Conservation (phyloP, 2,888 invertebrate species). For the Penaeus monodon region DNA sequence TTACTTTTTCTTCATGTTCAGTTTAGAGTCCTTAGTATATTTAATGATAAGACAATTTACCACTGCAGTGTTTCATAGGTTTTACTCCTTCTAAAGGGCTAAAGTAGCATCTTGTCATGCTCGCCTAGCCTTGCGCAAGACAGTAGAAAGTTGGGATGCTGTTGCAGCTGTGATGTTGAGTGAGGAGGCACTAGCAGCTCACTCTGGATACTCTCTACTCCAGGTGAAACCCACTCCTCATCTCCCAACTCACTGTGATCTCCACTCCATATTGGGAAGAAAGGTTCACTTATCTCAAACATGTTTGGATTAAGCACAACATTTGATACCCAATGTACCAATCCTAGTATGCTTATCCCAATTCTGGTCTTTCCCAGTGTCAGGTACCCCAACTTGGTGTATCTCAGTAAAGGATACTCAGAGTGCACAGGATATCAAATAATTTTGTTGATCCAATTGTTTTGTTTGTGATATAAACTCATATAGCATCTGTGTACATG, state of each 20-base stretch:
- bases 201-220: slow-evolving; percentile 62
- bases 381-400: too few species aligned
- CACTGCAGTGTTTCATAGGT: not conserved
- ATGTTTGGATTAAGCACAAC: too few species aligned
- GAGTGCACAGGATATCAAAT: too few species aligned
- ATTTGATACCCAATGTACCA: too few species aligned
- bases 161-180: slow-evolving; percentile 66
- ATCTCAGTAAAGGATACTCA: too few species aligned
- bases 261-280: slow-evolving; percentile 57
- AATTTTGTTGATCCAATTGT: too few species aligned
- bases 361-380: too few species aligned
- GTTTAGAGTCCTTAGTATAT: too few species aligned
- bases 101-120: slow-evolving; percentile 68
- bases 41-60: too few species aligned
- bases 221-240: slow-evolving; percentile 49
- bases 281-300: slow-evolving; percentile 32
- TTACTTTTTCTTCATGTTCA: not conserved
- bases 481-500: too few species aligned
- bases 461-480: too few species aligned
- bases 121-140: slow-evolving; percentile 66
- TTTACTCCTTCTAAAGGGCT: slow-evolving; percentile 66
- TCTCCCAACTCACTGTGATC: slow-evolving; percentile 46
- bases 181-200: slow-evolving; percentile 63
- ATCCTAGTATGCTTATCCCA: too few species aligned
- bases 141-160: slow-evolving; percentile 68